Evolutionary conservation across 1,140 invertebrate species (phyloP), one percentile per base, ranked within the genome.

Genomic region (Parapsyche elsis): DNA sequence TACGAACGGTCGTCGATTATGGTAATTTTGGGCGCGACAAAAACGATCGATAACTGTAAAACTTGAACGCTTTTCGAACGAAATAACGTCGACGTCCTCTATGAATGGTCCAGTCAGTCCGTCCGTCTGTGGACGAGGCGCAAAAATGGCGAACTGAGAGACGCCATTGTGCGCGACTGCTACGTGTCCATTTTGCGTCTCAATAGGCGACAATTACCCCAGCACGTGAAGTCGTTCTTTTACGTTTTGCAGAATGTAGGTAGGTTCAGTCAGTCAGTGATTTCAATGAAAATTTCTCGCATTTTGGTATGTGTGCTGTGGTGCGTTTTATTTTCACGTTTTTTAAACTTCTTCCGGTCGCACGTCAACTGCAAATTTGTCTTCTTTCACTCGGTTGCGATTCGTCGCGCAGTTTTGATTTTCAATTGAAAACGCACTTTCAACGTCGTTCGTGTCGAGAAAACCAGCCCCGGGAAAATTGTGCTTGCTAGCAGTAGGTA

Each of bases 101-200:
- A 23, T 61, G 59, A 61, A 19, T 10, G 19, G 24, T 1, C 7
- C 30, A 1, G 30, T 38, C 30, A 4, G 30, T 38, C 30, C 7
- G 30, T 38, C 30, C 9, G 10, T 26, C 21, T 14, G 24, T 67
- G 64, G 64, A 9, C 14, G 14, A 24, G 19, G 14, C 9, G 57
- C 57, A 19, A 61, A 61, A 61, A 61, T 61, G 57, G 57, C 57
- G 16, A 61, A 61, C n/a, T 9, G 57, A 16, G 64, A 61, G 21
- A 14, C 59, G 59, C 16, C 64, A 67, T 67, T 67, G 64, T 67
- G 24, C 24, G 23, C 21, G 64, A 67, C 64, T 23, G 21, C 5
- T 67, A 67, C 64, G 64, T 67, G 64, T 67, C 64, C 64, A 67
- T 67, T 67, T 67, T 67, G 64, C 64, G 23, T 26, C 24, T 67